Conservation (phyloP, 2,113 vertebrate species). For the Microtus oregoni region DNA sequence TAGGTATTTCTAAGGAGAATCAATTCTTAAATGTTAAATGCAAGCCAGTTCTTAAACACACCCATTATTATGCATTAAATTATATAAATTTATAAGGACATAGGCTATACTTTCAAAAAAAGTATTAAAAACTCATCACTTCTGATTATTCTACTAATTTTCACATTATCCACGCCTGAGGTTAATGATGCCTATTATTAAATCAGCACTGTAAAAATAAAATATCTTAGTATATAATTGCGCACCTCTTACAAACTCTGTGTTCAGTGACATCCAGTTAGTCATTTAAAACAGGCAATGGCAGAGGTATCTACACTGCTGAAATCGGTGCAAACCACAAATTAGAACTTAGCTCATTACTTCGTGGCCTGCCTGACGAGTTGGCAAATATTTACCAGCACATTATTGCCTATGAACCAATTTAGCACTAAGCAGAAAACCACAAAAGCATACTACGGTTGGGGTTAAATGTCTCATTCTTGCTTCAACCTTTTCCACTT, state of each 20-base stretch:
- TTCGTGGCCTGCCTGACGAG: not conserved
- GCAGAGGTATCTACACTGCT: not conserved
- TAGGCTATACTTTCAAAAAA: slow-evolving; percentile 22
- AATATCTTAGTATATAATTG: not conserved
- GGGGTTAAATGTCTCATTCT: not conserved
- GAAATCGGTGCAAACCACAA: not conserved
- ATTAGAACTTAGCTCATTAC: not conserved
- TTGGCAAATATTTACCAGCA: slow-evolving; percentile 35
- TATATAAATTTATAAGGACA: slow-evolving; percentile 24
- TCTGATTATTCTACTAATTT: not conserved
- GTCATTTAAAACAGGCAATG: not conserved
- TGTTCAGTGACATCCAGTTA: slow-evolving; percentile 4
- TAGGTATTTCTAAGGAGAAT: no score
- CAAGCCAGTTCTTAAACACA: not conserved
- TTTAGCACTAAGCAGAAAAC: not conserved
- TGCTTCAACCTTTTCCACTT: not conserved
- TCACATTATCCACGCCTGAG: slow-evolving; percentile 2
- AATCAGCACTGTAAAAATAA: not conserved
- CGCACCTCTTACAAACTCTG: slow-evolving; percentile 1
- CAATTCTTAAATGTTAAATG: not conserved
- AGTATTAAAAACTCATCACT: not conserved
- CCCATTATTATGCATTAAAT: not conserved
- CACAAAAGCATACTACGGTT: not conserved
- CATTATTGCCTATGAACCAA: not conserved
- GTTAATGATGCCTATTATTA: not conserved